Percentiles rank a stretch among this genome's conserved stretches.
Conservation (phyloP, 2,797 vertebrate genomes). For the Periparus ater region DNA sequence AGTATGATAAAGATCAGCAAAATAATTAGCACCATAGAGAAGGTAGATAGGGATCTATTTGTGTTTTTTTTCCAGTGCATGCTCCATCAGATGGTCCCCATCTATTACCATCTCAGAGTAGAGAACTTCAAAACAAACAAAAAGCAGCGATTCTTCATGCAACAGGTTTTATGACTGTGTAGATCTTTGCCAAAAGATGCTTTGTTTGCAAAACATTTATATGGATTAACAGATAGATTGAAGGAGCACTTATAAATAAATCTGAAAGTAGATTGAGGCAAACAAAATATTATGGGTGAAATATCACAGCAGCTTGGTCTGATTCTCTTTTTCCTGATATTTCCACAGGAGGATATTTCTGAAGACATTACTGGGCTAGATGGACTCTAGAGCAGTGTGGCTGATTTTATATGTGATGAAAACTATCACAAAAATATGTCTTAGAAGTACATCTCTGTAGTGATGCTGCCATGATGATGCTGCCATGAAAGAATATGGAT, state of each 20-base stretch:
- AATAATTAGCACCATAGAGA: neutral
- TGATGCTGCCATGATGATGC: neutral
- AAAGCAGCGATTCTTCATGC: neutral
- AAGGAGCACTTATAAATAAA: neutral
- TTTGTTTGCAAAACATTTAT: conserved; percentile 11
- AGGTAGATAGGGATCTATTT: neutral
- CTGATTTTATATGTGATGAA: neutral
- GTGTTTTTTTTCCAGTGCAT: neutral
- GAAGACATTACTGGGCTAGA: neutral
- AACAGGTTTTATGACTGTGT: neutral
- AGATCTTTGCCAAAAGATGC: neutral
- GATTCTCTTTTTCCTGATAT: neutral
- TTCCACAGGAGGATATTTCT: neutral
- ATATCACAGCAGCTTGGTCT: neutral
- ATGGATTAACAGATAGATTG: neutral
- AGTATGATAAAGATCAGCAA: neutral
- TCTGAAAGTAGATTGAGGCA: neutral
- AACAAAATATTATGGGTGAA: neutral
- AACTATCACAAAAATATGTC: neutral
- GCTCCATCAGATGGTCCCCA: neutral
- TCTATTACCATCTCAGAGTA: neutral
- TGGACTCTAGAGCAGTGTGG: neutral
- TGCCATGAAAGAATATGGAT: neutral
- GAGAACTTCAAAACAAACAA: neutral
- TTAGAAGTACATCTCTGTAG: neutral